These are phyloP conservation scores for Alviniconcha strummeri DNA, from an alignment of 2,888 invertebrate genomes.

Conservation along the genomic window DNA sequence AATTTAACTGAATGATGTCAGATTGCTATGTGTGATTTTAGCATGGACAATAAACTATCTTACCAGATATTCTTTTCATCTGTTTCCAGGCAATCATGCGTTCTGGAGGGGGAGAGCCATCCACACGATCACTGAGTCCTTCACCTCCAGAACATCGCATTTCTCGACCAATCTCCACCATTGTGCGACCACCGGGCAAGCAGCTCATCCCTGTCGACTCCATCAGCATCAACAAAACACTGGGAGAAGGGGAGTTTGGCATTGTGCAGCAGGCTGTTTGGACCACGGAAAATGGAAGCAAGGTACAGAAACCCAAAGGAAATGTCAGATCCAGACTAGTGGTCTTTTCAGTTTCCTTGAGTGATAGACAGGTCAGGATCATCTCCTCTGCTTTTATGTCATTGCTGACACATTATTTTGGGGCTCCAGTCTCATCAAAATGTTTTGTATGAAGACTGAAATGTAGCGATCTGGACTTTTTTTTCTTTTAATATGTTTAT, in stretches of 20 bases:
- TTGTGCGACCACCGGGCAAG: slow-evolving; percentile 59
- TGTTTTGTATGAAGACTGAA: too few species aligned
- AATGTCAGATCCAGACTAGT: too few species aligned
- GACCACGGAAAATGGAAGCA: slow-evolving; percentile 91
- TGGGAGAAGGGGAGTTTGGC: slow-evolving; percentile 98
- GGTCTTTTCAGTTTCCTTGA: too few species aligned
- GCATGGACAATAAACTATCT: too few species aligned
- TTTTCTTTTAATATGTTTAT: too few species aligned
- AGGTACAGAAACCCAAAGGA: slow-evolving; percentile 76
- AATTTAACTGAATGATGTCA: too few species aligned
- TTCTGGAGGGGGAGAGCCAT: slow-evolving; percentile 43
- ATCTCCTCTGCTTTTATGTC: too few species aligned
- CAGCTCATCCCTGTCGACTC: slow-evolving; percentile 91
- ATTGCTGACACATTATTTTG: too few species aligned
- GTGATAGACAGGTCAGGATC: too few species aligned
- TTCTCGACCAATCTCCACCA: slow-evolving; percentile 56
- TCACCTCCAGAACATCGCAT: slow-evolving; percentile 59
- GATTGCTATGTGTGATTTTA: too few species aligned
- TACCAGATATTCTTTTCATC: neutral
- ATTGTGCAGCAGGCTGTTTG: slow-evolving; percentile 98
- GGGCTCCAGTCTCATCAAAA: too few species aligned
- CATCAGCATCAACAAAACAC: slow-evolving; percentile 93
- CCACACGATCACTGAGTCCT: slow-evolving; percentile 54
- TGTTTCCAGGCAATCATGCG: slow-evolving; percentile 55
- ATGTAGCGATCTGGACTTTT: too few species aligned